Base-by-base conservation (phyloP, 64 coral and sea anemone genomes). In the Acropora yongei region DNA sequence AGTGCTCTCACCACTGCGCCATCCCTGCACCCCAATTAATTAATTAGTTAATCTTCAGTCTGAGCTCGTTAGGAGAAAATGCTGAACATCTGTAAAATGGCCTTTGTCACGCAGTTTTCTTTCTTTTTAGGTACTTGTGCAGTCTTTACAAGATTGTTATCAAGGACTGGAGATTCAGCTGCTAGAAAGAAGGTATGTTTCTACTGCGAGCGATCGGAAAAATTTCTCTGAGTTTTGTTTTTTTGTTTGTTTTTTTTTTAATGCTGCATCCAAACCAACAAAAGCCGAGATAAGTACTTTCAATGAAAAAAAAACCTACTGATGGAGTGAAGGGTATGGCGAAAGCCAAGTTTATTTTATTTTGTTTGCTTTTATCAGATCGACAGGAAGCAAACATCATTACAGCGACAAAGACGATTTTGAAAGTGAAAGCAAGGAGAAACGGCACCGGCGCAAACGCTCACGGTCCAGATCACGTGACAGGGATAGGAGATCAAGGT, bases 141-240 rank as follows among this genome's bases (percentile, higher is more conserved):
- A 98, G 71, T 95, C 90, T 1, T 82, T 98, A 69, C 96, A 98
- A 49, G 92, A 93, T 76, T 98, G 93, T 57, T 65, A 95, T 66
- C 93, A 95, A 93, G 96, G 96, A 40, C 87, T 98, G 19, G 96
- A 98, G 76, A 79, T 88, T n/a, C 93, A 98, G 76, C 84, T 98
- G 81, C 74, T 98, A 7, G 95, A 96, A 89, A 96, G 80, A 85
- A 96, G 95, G 95, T 96, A 79, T 76, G 30, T 16, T 13, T 13
- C 1, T 7, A 3, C 10, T 10, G 11, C 60, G 60, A 63, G 60
- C 41, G 42, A 16, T 49, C 16, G 41, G 77, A 12, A 79, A 79
- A 79, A 63, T 30, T 30, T 30, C 30, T 30, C 30, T 30, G 30
- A 30, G 30, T 30, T 30, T 30, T 30, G 30, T 30, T 30, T 30